Percentiles rank a stretch among this genome's conserved stretches.
Evolutionary conservation across 2,888 invertebrate genomes (phyloP).

Genomic region (Hirudinaria manillensis): DNA sequence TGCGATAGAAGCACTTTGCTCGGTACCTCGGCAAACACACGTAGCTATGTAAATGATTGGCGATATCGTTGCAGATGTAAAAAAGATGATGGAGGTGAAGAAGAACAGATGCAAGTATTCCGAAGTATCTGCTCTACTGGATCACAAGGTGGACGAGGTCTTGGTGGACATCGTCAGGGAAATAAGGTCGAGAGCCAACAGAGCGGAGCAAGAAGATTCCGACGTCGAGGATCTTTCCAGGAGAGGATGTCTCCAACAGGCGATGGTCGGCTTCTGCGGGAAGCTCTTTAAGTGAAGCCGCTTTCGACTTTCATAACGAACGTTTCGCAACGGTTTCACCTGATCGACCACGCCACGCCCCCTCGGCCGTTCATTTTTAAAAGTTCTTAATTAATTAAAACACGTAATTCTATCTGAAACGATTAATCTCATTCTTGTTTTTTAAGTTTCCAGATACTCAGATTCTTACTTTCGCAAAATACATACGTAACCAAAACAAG

Average conservation of each 20-base stretch:
- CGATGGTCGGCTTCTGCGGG: conserved; percentile 23
- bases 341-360: background rate
- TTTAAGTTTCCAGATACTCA: no score
- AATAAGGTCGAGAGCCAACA: background rate
- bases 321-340: background rate
- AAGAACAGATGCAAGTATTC: conserved; percentile 19
- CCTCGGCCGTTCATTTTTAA: background rate
- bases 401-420: no score
- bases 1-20: no score
- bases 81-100: background rate
- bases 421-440: no score
- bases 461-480: no score
- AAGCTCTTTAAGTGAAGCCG: conserved; percentile 31
- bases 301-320: background rate
- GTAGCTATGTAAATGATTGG: no score
- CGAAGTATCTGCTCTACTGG: conserved; percentile 24
- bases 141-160: conserved; percentile 26
- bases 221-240: conserved; percentile 9
- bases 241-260: conserved; percentile 27
- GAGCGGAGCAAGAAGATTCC: conserved; percentile 4
- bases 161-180: background rate
- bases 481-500: background rate
- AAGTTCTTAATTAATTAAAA: no score
- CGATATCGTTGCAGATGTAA: background rate
- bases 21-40: no score